Base-by-base conservation (phyloP, 1,140 invertebrate species). In the Vollenhovia emeryi region DNA sequence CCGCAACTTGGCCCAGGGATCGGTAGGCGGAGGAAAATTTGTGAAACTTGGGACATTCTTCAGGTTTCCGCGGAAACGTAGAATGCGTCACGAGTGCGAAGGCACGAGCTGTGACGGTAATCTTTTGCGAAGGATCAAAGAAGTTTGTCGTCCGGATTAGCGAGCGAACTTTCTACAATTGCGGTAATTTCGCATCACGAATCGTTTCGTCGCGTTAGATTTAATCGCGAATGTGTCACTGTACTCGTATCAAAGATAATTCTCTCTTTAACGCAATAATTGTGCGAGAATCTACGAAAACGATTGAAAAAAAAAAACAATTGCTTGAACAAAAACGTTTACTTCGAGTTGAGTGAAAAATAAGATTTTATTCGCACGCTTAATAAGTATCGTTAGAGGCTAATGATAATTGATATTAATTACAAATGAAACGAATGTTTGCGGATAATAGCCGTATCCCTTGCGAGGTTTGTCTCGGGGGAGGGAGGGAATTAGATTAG, bases 91-190 rank as follows among this genome's bases (percentile, higher is more conserved):
- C 13, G 59, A 50, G 4, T 27, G 21, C 30, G 13, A 66, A 79
- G 60, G 60, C 45, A 68, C 27, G 74, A 78, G 76, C 21, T 66
- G 59, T 64, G 74, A 78, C 74, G 60, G 55, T 59, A 78, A 64
- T 79, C 33, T 68, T 79, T 79, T 33, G 24, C 33, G 21, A 24
- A 13, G 21, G 21, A 68, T 68, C 21, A 43, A 79, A 79, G 62
- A 79, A 60, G 55, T 68, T 33, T 66, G 43, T 30, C 52, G n/a
- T 48, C 27, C 24, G 27, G n/a, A 45, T 66, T 36, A 59, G 36
- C 21, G 2, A 15, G 24, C 30, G 7, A 52, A 79, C 76, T 79
- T 79, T 79, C 76, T 79, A 79, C 62, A 79, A 55, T 78, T 36
- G 60, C 21, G n/a, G 30, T 55, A 68, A 68, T 79, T 68, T 30